phyloP scores from a whole-genome alignment of 2,797 vertebrate genomes.

The Notolepis coatsorum region DNA sequence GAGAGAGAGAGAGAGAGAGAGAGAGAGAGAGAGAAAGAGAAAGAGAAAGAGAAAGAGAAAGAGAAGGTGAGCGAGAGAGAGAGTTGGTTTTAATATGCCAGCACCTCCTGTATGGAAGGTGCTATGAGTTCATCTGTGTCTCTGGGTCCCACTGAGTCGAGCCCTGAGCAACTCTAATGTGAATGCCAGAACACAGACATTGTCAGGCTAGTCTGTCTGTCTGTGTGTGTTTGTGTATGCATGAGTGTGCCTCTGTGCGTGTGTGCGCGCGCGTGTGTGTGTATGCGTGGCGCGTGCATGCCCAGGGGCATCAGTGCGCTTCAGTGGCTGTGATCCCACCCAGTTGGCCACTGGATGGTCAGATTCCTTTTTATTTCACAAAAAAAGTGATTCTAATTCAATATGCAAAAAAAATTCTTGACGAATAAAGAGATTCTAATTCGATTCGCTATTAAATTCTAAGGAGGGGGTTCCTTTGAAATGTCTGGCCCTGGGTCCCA shows the following conservation, averaged over 20 bases:
- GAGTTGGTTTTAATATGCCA: not conserved
- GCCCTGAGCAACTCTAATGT: not conserved
- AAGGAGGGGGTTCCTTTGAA: no score
- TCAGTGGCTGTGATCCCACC: constrained; percentile 16
- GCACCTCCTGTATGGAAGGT: constrained; percentile 9
- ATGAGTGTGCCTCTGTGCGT: constrained; percentile 7
- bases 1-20: not conserved
- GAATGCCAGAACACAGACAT: not conserved
- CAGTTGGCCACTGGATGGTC: constrained; percentile 34
- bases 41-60: constrained; percentile 11
- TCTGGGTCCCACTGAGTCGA: not conserved
- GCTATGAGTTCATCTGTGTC: constrained; percentile 12
- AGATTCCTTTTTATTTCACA: no score
- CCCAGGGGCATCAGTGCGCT: not conserved
- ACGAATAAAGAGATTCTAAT: no score
- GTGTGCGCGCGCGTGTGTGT: not conserved
- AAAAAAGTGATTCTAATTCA: no score
- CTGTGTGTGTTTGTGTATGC: not conserved
- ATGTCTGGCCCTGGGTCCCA: no score
- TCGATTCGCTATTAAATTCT: no score
- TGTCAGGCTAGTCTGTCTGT: not conserved
- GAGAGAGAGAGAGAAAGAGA: no score
- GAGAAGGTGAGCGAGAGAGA: not conserved
- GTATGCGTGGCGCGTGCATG: constrained; percentile 8
- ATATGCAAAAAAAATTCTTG: no score